Percentiles rank a stretch among this genome's conserved stretches.
These are phyloP conservation scores for Malurus leucopterus DNA, from an alignment of 2,797 vertebrate genomes.

Conservation along the genomic window DNA sequence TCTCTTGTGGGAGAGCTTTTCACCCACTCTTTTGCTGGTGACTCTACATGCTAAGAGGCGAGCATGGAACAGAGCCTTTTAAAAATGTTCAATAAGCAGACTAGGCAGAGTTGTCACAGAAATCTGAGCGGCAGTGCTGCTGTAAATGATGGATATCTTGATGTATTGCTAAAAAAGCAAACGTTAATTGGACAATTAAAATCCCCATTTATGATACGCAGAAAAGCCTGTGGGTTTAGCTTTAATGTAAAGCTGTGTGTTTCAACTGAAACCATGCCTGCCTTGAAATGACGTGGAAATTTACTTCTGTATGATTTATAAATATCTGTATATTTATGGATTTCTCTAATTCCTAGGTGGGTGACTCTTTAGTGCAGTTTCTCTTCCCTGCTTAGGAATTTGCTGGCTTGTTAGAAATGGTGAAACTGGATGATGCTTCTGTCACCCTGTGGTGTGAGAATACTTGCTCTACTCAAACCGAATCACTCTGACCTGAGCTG, in stretches of 20 bases:
- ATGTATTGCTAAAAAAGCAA: conserved; percentile 17
- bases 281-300: background rate
- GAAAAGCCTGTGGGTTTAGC: background rate
- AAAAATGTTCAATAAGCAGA: conserved; percentile 14
- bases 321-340: background rate
- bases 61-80: background rate
- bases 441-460: background rate
- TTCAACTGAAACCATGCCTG: background rate
- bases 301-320: background rate
- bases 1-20: background rate
- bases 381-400: background rate
- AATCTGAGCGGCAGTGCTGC: background rate
- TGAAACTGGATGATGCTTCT: background rate
- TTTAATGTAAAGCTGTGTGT: background rate
- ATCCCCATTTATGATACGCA: background rate
- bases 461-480: background rate
- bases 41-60: background rate
- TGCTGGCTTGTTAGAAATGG: background rate
- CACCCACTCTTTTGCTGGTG: background rate
- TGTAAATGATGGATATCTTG: conserved; percentile 12
- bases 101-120: conserved; percentile 14
- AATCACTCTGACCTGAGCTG: background rate
- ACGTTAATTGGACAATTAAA: conserved; percentile 50
- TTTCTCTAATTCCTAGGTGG: background rate
- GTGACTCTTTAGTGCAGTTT: background rate